Conservation (phyloP, 2,797 vertebrate species). For the Gobio occitaniae region DNA sequence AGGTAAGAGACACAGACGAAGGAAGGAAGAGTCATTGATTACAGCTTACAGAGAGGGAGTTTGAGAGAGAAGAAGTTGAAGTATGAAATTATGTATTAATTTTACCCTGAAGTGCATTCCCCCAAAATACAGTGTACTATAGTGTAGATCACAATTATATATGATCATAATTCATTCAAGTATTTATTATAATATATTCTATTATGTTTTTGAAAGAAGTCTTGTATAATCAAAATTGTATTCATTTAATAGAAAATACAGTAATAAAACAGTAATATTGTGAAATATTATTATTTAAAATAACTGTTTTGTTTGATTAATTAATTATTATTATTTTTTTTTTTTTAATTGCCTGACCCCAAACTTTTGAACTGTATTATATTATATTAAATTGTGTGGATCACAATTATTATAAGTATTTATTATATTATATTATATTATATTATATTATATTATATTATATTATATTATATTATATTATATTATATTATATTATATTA, state of each 20-base stretch:
- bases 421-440: no score
- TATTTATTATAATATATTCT: not conserved
- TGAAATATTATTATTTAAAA: not conserved
- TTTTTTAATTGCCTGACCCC: no score
- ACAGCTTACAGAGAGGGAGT: not conserved
- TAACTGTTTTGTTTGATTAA: not conserved
- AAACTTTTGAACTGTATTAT: not conserved
- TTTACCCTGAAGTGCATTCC: not conserved
- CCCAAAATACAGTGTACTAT: not conserved
- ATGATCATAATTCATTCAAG: not conserved
- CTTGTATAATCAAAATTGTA: not conserved
- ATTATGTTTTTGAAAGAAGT: not conserved
- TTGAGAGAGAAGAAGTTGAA: not conserved
- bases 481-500: not conserved
- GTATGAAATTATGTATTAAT: not conserved
- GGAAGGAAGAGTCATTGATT: slow-evolving; percentile 18
- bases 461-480: not conserved
- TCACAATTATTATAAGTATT: no score
- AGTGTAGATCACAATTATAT: not conserved
- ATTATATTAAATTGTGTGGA: no score
- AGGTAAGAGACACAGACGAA: slow-evolving; percentile 66
- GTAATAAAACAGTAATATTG: not conserved
- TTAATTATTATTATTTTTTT: no score
- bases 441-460: no score
- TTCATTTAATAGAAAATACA: not conserved